phyloP scores from a whole-genome alignment of 2,113 vertebrate species.

The Anhinga anhinga region DNA sequence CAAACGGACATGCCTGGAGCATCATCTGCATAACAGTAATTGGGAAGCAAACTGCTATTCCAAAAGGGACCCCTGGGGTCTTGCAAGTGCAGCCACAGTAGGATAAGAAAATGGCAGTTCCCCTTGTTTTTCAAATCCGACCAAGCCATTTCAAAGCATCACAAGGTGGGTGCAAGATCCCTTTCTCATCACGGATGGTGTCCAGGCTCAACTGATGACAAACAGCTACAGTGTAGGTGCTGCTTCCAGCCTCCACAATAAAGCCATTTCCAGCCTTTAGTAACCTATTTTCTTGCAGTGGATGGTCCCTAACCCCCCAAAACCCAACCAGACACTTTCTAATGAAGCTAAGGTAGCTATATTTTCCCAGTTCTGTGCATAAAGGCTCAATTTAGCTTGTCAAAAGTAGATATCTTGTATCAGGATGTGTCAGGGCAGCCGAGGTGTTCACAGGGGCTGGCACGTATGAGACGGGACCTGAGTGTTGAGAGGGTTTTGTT shows the following conservation, averaged over 20 bases:
- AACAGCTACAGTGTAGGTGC: not conserved
- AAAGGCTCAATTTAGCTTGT: not conserved
- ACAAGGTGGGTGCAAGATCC: not conserved
- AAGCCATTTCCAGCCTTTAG: not conserved
- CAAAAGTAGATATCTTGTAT: not conserved
- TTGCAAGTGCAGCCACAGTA: not conserved
- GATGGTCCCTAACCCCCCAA: not conserved
- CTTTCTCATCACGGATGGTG: not conserved
- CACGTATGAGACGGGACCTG: not conserved
- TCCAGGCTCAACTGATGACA: not conserved
- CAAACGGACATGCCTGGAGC: not conserved
- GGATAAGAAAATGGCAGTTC: not conserved
- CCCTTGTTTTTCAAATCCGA: not conserved
- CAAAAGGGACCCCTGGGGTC: not conserved
- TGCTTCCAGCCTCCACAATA: not conserved
- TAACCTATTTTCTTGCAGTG: not conserved
- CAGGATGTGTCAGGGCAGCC: accelerated
- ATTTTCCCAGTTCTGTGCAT: not conserved
- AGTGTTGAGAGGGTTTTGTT: not conserved
- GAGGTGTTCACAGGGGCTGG: not conserved
- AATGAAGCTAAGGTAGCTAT: not conserved
- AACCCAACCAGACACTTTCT: not conserved
- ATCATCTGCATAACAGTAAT: not conserved
- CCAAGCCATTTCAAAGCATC: not conserved
- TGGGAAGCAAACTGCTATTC: not conserved